Base-by-base conservation (phyloP, 2,113 vertebrate species). In the Heteronetta atricapilla region DNA sequence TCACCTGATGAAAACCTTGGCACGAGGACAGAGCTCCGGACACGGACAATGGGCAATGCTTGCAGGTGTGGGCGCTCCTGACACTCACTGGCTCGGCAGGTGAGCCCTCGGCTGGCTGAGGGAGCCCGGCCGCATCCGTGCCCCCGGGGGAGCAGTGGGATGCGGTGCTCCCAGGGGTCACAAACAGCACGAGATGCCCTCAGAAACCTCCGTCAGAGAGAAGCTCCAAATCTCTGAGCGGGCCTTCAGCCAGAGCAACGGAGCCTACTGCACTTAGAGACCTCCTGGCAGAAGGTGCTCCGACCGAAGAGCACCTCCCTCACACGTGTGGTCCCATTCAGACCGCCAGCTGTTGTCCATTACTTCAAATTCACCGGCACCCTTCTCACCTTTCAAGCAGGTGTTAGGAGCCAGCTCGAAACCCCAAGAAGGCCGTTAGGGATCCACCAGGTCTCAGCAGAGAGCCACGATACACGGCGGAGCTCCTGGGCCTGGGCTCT, bases 31-130 rank as follows among this genome's bases (percentile, higher is more conserved):
- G 40, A 22, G 63, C 40, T 48, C 10, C 1, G 22, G 72, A 55
- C 18, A 16, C 0, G 15, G 13, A 64, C 34, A 3, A 20, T 2
- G 8, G 16, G 7, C 5, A 21, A 8, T 0, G 0, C 1, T 34
- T 33, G 44, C 55, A 25, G 82, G 16, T n/a, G 40, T 3, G 60
- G 15, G 8, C 0, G 3, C 25, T 31, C 42, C 81, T 4, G 13
- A 10, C 52, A 50, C 33, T 7, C 82, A 25, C 1, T 2, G 20
- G 23, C 28, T 15, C 4, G 15, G 52, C 26, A 48, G 14, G 33
- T 0, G 5, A 11, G 31, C 52, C 29, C 48, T 3, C 1, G n/a
- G 56, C 23, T 14, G 42, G 23, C 73, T 68, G 67, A 29, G 66
- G 58, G 10, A 67, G 75, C 34, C n/a, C 13, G n/a, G 6, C 19